Evolutionary conservation across 1,140 invertebrate genomes (phyloP), one percentile per base, ranked within the genome.

Genomic region (Antheraea pernyi): DNA sequence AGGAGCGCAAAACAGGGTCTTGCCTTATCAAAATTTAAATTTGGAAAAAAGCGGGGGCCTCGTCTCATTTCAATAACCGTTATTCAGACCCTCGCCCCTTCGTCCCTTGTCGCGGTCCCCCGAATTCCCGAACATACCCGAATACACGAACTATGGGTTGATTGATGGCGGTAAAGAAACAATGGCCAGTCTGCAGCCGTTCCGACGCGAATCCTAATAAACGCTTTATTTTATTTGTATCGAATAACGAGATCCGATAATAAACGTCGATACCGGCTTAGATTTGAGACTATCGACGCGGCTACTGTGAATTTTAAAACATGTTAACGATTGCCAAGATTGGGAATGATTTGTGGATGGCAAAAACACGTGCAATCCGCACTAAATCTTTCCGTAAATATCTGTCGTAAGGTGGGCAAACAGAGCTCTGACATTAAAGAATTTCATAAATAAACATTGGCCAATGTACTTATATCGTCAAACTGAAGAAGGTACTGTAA

Each of bases 11-110:
- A 91, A 90, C 89, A 84, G 85, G 84, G 82, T 78, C 83, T 88
- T 79, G 86, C 87, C 88, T 90, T 91, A 91, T 91, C 89, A 91
- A 90, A 91, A 91, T 91, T 91, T 91, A 91, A 90, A 91, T 91
- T 91, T 85, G 81, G 80, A 88, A 91, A 91, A 89, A 91, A 88
- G 85, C 83, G 85, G 82, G 83, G 82, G 78, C 82, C 76, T 78
- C 83, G 82, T 84, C 88, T 91, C 87, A 91, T 91, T 91, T 91
- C 89, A 91, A 91, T 91, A 91, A 91, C 89, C 89, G 89, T 91
- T 91, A 91, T 85, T 84, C 81, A 74, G 74, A 73, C 75, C 81
- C 76, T 74, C 65, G 71, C 76, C 75, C 58, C 67, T 53, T 53
- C 46, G 46, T 67, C 75, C 76, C 73, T 19, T 67, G 61, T 53